phyloP scores from a whole-genome alignment of 2,113 vertebrate species.

The Oryzias melastigma region DNA sequence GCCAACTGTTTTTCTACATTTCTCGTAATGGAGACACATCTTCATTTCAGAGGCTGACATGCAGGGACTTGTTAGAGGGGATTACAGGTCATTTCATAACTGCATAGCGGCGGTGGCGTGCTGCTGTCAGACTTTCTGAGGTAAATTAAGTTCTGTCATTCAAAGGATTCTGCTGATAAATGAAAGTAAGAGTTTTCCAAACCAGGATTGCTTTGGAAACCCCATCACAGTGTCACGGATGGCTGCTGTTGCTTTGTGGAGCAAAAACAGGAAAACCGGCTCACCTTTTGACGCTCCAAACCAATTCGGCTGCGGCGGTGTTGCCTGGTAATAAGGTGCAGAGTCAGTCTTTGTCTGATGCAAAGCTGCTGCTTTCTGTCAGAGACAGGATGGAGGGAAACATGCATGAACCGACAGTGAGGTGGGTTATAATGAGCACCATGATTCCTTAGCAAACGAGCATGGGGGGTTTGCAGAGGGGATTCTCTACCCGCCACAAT shows the following conservation, averaged over 20 bases:
- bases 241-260: background rate
- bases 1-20: constrained; percentile 45
- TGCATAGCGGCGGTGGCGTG: constrained; percentile 8
- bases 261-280: background rate
- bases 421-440: constrained; percentile 52
- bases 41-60: constrained; percentile 37
- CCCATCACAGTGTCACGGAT: background rate
- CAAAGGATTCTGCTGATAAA: constrained; percentile 11
- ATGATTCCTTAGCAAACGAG: constrained; percentile 9
- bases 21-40: constrained; percentile 34
- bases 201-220: background rate
- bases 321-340: constrained; percentile 48
- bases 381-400: constrained; percentile 20
- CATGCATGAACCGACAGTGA: constrained; percentile 25
- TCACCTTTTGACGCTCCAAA: constrained; percentile 39
- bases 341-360: constrained; percentile 35
- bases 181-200: constrained; percentile 11
- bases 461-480: constrained; percentile 12
- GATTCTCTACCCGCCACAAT: constrained; percentile 49
- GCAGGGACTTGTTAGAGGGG: constrained; percentile 23
- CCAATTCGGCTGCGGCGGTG: constrained; percentile 60
- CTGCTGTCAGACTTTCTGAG: constrained; percentile 29
- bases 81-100: constrained; percentile 18
- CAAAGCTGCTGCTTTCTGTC: constrained; percentile 23
- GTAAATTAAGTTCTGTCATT: constrained; percentile 8